phyloP scores from a whole-genome alignment of 2,113 vertebrate species.

The Nerophis lumbriciformis region DNA sequence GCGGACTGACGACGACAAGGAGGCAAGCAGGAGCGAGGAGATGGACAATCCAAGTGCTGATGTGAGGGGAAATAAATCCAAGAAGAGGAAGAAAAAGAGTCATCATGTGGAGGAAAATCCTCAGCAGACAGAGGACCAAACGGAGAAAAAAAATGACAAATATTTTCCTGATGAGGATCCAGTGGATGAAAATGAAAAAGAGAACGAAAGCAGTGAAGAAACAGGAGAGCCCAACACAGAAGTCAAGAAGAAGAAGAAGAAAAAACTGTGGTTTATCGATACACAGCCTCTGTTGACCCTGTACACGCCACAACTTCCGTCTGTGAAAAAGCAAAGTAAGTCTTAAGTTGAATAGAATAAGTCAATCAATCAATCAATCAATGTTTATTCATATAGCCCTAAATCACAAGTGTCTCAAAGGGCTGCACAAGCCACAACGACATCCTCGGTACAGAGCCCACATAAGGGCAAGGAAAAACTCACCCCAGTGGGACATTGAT shows the following conservation, averaged over 20 bases:
- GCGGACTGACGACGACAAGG: background rate
- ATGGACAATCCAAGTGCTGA: background rate
- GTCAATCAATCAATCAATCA: no score
- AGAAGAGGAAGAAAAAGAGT: constrained; percentile 4
- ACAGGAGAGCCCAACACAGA: background rate
- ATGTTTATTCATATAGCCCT: no score
- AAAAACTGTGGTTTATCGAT: constrained; percentile 8
- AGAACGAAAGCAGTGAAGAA: background rate
- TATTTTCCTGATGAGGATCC: background rate
- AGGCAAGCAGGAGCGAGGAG: constrained; percentile 9
- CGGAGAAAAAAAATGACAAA: constrained; percentile 25
- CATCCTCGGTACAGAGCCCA: no score
- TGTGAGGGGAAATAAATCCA: constrained; percentile 7
- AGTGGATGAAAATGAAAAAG: background rate
- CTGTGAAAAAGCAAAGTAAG: constrained; percentile 60
- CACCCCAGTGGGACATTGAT: no score
- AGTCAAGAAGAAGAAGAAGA: constrained; percentile 25
- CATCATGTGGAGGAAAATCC: background rate
- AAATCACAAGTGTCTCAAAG: no score
- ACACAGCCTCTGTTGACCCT: background rate
- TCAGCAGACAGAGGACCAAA: constrained; percentile 8
- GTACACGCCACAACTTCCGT: constrained; percentile 9
- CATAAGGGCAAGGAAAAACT: no score
- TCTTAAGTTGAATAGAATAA: background rate
- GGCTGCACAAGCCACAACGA: no score